A percentile compares a stretch with the other conserved stretches of the same genome.
Conservation (phyloP, 2,888 invertebrate genomes). For the Criorhina ranunculi region DNA sequence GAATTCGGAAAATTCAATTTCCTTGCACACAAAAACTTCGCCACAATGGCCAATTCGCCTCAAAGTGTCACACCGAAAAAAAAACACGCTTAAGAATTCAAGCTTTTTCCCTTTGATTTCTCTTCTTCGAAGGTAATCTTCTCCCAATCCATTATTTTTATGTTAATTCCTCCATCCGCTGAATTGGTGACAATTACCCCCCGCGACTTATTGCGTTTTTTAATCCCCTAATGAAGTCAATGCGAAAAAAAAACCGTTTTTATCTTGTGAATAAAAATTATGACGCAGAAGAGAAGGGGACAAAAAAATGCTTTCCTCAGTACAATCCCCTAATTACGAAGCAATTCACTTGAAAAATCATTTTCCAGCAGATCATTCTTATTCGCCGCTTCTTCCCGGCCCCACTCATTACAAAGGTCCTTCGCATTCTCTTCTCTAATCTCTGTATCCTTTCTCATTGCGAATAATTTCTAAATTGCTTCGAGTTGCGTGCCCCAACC, state of each 20-base stretch:
- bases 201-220: conserved; percentile 46
- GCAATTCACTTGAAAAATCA: conserved; percentile 72
- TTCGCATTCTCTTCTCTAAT: conserved; percentile 61
- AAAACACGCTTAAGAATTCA: conserved; percentile 30
- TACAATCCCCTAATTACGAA: conserved; percentile 72
- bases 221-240: conserved; percentile 59
- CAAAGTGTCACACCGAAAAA: conserved; percentile 6
- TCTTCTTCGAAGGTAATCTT: conserved; percentile 33
- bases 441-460: conserved; percentile 62
- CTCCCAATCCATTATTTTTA: conserved; percentile 59
- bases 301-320: conserved; percentile 70
- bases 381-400: neutral
- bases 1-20: conserved; percentile 29
- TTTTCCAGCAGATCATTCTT: conserved; percentile 49
- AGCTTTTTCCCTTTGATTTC: conserved; percentile 16
- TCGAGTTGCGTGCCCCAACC: conserved; percentile 51
- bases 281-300: too few relatives aligned
- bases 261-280: conserved; percentile 36
- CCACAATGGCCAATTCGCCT: conserved; percentile 11
- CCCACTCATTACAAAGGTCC: conserved; percentile 28
- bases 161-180: conserved; percentile 65
- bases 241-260: conserved; percentile 15
- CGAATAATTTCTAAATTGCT: conserved; percentile 56
- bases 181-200: conserved; percentile 48
- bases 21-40: conserved; percentile 21